These are phyloP conservation scores for Ephialtes manifestator DNA, from an alignment of 2,888 invertebrate genomes.

Conservation along the genomic window DNA sequence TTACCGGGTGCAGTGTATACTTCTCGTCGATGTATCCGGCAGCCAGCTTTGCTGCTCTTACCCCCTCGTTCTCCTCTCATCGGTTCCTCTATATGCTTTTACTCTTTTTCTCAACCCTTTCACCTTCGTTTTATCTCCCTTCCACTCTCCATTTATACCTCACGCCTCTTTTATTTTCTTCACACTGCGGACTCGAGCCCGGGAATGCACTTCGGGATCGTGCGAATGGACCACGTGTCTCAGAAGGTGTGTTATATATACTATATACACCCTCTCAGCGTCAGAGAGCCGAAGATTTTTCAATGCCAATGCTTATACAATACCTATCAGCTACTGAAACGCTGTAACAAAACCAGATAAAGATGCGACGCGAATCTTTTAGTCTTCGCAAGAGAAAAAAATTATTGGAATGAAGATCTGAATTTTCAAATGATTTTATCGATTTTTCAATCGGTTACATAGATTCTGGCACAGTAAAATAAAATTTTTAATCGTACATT, in stretches of 20 bases:
- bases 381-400: too few relatives aligned
- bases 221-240: conserved; percentile 80
- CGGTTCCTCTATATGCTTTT: conserved; percentile 39
- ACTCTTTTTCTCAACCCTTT: conserved; percentile 16
- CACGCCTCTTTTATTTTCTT: conserved; percentile 53
- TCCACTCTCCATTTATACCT: conserved; percentile 41
- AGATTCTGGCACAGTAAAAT: too few relatives aligned
- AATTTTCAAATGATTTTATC: too few relatives aligned
- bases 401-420: too few relatives aligned
- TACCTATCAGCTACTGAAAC: background rate
- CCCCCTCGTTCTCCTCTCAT: conserved; percentile 30
- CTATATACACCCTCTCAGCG: background rate
- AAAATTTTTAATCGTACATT: too few relatives aligned
- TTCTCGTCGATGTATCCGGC: conserved; percentile 69
- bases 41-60: conserved; percentile 14
- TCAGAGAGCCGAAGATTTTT: conserved; percentile 70
- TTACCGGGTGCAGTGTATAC: conserved; percentile 74
- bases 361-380: too few relatives aligned
- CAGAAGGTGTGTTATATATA: conserved; percentile 1
- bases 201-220: conserved; percentile 75
- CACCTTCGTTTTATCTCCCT: conserved; percentile 25
- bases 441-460: too few relatives aligned
- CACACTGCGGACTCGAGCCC: conserved; percentile 63
- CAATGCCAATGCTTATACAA: conserved; percentile 69
- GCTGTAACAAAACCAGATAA: too few relatives aligned